Base-by-base conservation (phyloP, 1,140 invertebrate species). In the Drosophila pruinosa region DNA sequence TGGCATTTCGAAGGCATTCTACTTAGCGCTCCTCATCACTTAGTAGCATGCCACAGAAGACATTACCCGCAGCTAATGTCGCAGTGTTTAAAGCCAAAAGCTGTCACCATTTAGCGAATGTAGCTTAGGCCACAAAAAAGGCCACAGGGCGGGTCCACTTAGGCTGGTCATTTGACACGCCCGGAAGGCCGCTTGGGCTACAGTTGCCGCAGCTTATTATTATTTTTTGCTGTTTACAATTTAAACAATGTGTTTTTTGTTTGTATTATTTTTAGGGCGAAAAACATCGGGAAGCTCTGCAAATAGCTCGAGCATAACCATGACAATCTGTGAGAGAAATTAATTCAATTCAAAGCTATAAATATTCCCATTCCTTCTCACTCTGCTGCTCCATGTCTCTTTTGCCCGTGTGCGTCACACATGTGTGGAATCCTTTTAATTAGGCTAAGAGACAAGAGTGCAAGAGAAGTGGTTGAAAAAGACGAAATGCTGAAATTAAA, bases 71-170 rank as follows among this genome's bases (percentile, higher is more conserved):
- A 28, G 53, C 53, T 22, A 64, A 64, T 64, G 61, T 56, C 50
- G 39, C 39, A 48, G 17, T 34, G 54, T 15, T 48, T 22, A 58
- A 58, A 67, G 43, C 63, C 64, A 58, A 72, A 75, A 83, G 65
- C 79, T 78, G 79, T 78, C 79, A 83, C 41, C 47, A 52, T 71
- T 74, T 71, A 62, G 52, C 26, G 4, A 17, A 59, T 24, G 24
- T 58, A 8, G 63, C 45, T 61, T 68, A 61, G 39, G 57, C 38
- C 19, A 53, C 12, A 36, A 52, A 43, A 24, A 31, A 31, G 19
- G 14, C 24, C 47, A 15, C 36, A 52, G 48, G 57, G 19, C 3
- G 26, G 21, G n/a, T 36, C 22, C 38, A 62, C 56, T 69, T 53
- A 59, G 57, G 26, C 65, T 47, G 34, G 26, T 50, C 24, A 68